phyloP scores from a whole-genome alignment of 2,797 vertebrate species.

The Picus viridis region DNA sequence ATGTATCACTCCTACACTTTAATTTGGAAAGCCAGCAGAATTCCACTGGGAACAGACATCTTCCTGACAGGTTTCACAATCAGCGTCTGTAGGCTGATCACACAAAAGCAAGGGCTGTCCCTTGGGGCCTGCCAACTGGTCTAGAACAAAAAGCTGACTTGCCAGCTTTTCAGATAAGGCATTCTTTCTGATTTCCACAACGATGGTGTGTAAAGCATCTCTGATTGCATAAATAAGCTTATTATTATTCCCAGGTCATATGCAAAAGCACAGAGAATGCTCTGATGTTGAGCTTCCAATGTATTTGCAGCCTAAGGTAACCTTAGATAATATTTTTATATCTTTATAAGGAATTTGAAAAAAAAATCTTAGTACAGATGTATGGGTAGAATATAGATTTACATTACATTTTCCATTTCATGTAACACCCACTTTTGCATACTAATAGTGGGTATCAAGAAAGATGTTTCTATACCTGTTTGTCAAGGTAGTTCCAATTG shows the following conservation, averaged over 20 bases:
- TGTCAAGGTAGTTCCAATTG: background rate
- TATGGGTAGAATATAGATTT: background rate
- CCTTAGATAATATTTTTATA: background rate
- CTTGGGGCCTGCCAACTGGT: constrained; percentile 28
- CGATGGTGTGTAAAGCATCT: background rate
- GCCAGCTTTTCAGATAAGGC: background rate
- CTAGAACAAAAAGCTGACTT: constrained; percentile 33
- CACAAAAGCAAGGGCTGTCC: constrained; percentile 17
- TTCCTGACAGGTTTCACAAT: constrained; percentile 57
- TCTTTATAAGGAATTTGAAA: background rate
- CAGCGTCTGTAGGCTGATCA: constrained; percentile 14
- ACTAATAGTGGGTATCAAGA: background rate
- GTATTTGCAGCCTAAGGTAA: background rate
- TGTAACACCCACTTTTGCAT: background rate
- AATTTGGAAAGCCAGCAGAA: constrained; percentile 49
- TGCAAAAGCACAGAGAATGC: background rate
- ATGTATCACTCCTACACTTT: constrained; percentile 37
- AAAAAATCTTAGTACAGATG: background rate
- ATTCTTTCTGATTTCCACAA: constrained; percentile 1
- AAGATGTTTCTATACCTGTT: background rate
- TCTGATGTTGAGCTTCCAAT: background rate
- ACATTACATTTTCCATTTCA: background rate
- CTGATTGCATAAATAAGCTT: background rate
- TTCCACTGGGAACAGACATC: background rate
- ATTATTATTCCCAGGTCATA: background rate